These are phyloP conservation scores for Aphelocoma californica DNA, from an alignment of 2,797 vertebrate species.

Conservation along the genomic window DNA sequence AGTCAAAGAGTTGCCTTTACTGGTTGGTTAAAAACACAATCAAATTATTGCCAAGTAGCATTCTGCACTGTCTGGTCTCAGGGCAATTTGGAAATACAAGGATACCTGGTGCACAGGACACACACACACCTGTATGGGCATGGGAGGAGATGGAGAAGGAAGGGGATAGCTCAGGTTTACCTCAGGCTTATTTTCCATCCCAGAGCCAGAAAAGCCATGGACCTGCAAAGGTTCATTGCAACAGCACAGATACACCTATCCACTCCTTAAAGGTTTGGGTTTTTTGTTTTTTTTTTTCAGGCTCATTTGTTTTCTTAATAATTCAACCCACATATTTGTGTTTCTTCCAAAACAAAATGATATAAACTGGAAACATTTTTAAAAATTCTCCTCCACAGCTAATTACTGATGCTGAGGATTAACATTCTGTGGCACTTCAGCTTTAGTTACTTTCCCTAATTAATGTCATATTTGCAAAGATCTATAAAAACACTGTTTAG, in stretches of 20 bases:
- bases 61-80: not conserved
- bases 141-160: rapidly evolving
- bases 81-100: not conserved
- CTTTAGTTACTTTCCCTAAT: conserved; percentile 66
- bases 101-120: not conserved
- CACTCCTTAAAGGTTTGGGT: not conserved
- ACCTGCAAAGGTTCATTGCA: not conserved
- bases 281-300: not conserved
- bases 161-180: not conserved
- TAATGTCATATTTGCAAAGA: conserved; percentile 68
- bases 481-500: conserved; percentile 66
- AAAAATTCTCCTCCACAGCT: conserved; percentile 43
- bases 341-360: conserved; percentile 57
- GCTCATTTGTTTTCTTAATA: conserved; percentile 29
- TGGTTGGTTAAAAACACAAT: conserved; percentile 11
- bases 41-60: not conserved
- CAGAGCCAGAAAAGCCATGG: not conserved
- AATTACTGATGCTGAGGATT: conserved; percentile 64
- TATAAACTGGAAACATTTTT: conserved; percentile 48
- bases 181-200: not conserved
- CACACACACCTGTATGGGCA: not conserved
- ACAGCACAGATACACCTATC: not conserved
- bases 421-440: conserved; percentile 64
- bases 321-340: conserved; percentile 32
- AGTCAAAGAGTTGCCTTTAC: conserved; percentile 3